Evolutionary conservation across 2,113 vertebrate genomes (phyloP), one percentile per base, ranked within the genome.

Genomic region (Seriola dumerili): DNA sequence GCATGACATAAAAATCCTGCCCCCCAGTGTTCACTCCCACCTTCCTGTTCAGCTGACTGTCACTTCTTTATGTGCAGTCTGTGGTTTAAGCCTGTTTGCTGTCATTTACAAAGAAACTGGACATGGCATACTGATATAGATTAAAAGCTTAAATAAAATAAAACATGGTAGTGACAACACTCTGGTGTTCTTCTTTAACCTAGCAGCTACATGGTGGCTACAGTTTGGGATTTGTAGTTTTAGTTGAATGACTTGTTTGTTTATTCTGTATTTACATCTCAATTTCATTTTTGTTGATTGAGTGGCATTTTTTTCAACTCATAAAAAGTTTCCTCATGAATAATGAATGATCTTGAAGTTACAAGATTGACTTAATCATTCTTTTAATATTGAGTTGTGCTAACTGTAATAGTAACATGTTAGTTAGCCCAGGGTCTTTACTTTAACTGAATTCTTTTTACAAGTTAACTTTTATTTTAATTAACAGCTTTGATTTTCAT

Each of bases 1-100:
- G 81, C 76, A 83, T 85, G 86, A 81, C 77, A 76, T 82, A 64
- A 76, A 90, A 85, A 88, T 87, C 73, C 89, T 86, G 87, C 87
- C 87, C 84, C 77, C 80, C 73, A 80, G 84, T 87, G 82, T 88
- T 81, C 72, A 80, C 83, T 87, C 86, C 83, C 78, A 85, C 79
- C 65, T 57, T 66, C 80, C 48, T 76, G 4, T 67, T 77, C 81
- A 69, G 74, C 68, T 48, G 23, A 38, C 69, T 64, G 83, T 68
- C 62, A 5, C n/a, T 25, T 71, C 57, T 50, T 66, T 48, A 38
- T 57, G 17, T 54, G 52, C 63, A 40, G 16, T 42, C 50, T 85
- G 13, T 9, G 50, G 38, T 59, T 81, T 80, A 85, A 75, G 76
- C 65, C 38, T 64, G 67, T 82, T 74, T 68, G 8, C 23, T 77